Evolutionary conservation across 2,113 vertebrate genomes (phyloP), one percentile per base, ranked within the genome.

Genomic region (Myxocyprinus asiaticus): DNA sequence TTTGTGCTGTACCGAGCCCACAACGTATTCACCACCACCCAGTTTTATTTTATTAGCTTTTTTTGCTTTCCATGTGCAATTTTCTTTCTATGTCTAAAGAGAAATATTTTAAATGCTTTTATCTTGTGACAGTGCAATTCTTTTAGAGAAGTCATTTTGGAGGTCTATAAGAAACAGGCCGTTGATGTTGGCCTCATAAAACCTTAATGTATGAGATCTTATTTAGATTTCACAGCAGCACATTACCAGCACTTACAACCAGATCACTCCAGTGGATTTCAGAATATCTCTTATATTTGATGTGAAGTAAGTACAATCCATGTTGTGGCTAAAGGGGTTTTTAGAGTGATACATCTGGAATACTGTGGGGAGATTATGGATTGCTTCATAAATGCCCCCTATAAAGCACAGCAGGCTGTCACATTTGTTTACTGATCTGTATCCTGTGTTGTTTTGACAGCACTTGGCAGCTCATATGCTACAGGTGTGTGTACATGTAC

Each of bases 101-200:
- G 12, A 15, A 7, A 12, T 14, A 47, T 68, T 78, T 78, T 17
- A 66, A 53, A 8, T 67, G 50, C 17, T 44, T 72, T 70, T 75
- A 75, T 79, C 43, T 45, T 61, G 51, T 22, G 44, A 58, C 43
- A 58, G 58, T 44, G 67, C 48, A 33, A 48, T 76, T 65, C 74
- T 76, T 56, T 56, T 14, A 8, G 7, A n/a, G 9, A 14, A 33
- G 14, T 48, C 15, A 8, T 44, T 61, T 61, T 12, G 22, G 17
- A 61, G 59, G 4, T 45, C 33, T 22, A 33, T 67, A n/a, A 47
- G 69, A 51, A 63, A 64, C 51, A 58, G 4, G 59, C 14, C 15
- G 22, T 48, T 61, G 17, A 42, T 43, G 7, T 11, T 61, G n/a
- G 45, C 50, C 42, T 56, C 53, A 48, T 48, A 56, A 76, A 56